Percentiles rank a stretch among this genome's conserved stretches.
phyloP scores from a whole-genome alignment of 2,113 vertebrate genomes.

The Argyrosomus japonicus region DNA sequence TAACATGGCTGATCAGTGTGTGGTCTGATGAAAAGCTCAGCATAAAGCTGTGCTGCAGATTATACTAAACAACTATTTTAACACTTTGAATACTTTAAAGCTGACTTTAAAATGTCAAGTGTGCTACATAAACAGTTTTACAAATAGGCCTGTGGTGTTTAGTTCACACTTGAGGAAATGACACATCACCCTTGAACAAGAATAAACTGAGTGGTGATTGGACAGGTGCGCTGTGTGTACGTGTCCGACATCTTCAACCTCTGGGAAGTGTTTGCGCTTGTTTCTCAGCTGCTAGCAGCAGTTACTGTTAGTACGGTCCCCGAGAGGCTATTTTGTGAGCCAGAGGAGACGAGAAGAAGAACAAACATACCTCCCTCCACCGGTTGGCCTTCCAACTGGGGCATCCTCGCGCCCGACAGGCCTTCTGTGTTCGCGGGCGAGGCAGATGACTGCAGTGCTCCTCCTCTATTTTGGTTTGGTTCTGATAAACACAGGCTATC shows the following conservation, averaged over 20 bases:
- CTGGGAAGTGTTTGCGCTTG: constrained; percentile 53
- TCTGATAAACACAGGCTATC: constrained; percentile 86
- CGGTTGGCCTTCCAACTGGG: constrained; percentile 91
- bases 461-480: constrained; percentile 85
- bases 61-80: constrained; percentile 8
- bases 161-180: constrained; percentile 55
- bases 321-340: constrained; percentile 41
- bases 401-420: constrained; percentile 88
- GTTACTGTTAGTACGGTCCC: constrained; percentile 20
- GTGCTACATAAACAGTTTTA: constrained; percentile 51
- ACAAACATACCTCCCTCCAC: constrained; percentile 90
- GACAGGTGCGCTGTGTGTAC: constrained; percentile 69
- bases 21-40: constrained; percentile 28
- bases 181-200: constrained; percentile 48
- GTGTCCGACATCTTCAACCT: constrained; percentile 65
- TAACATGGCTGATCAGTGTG: constrained; percentile 17
- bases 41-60: not conserved
- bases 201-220: constrained; percentile 69
- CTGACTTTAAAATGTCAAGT: constrained; percentile 46
- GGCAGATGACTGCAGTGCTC: constrained; percentile 85
- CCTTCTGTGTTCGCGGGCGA: constrained; percentile 87
- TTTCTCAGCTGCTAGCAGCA: constrained; percentile 41
- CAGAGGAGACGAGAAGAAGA: constrained; percentile 21
- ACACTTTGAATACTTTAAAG: constrained; percentile 24
- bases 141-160: constrained; percentile 61